Evolutionary conservation across 2,113 vertebrate genomes (phyloP).

Genomic region (Poeciliopsis retropinna): DNA sequence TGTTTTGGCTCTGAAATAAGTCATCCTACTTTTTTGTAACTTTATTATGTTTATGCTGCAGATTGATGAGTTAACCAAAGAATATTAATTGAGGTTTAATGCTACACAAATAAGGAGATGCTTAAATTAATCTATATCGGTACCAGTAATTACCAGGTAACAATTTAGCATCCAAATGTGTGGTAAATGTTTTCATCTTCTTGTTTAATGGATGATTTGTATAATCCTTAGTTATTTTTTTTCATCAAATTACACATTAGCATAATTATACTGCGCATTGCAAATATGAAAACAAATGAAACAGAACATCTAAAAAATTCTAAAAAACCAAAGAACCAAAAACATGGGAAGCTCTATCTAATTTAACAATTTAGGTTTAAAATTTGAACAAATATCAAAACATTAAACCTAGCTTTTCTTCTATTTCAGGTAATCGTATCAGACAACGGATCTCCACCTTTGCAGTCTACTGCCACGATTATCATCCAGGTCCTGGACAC

Average conservation of each 20-base stretch:
- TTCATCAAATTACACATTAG: too few species aligned
- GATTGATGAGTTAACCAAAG: not conserved
- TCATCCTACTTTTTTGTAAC: not conserved
- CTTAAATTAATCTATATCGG: not conserved
- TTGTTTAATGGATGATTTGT: too few species aligned
- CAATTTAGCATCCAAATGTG: not conserved
- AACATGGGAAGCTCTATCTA: too few species aligned
- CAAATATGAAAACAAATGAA: too few species aligned
- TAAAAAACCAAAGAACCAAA: not conserved
- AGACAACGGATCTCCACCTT: slow-evolving; percentile 86
- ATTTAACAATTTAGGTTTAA: not conserved
- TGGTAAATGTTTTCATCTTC: too few species aligned
- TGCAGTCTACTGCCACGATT: slow-evolving; percentile 89
- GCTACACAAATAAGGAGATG: not conserved
- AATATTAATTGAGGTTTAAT: not conserved
- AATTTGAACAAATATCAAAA: not conserved
- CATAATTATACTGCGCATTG: too few species aligned
- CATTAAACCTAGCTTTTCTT: not conserved
- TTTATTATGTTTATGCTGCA: not conserved
- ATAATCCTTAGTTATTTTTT: too few species aligned
- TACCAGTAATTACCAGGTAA: not conserved
- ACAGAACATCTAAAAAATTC: not conserved
- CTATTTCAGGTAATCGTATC: slow-evolving; percentile 86
- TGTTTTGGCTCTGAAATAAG: not conserved
- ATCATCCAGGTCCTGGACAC: slow-evolving; percentile 87